Conservation (phyloP, 2,113 vertebrate genomes). For the Deroptyus accipitrinus region DNA sequence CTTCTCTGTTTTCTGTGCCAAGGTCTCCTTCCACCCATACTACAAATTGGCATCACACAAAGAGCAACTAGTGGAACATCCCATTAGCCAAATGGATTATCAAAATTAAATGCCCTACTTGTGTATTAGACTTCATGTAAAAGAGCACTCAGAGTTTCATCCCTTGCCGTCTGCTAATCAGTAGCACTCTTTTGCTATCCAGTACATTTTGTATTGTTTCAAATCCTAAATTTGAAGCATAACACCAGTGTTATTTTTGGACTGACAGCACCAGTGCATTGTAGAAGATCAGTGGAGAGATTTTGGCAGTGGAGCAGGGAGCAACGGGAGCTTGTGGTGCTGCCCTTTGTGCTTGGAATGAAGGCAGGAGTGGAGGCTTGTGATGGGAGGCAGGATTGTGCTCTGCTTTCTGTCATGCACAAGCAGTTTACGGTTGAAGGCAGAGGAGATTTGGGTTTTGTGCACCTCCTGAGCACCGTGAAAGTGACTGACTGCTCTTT, state of each 20-base stretch:
- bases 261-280: neutral
- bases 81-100: neutral
- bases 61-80: neutral
- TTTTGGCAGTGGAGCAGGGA: neutral
- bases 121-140: neutral
- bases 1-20: neutral
- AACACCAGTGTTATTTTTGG: conserved; percentile 15
- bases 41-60: neutral
- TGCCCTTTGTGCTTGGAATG: neutral
- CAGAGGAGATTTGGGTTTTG: neutral
- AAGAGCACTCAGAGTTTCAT: neutral
- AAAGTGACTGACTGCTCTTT: neutral
- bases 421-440: neutral
- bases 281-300: neutral
- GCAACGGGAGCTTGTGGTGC: neutral
- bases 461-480: neutral
- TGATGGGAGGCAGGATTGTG: neutral
- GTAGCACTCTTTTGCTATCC: neutral
- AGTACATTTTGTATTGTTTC: conserved; percentile 21
- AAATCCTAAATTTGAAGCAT: conserved; percentile 12
- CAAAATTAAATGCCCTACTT: neutral
- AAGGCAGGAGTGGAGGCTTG: neutral
- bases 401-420: neutral
- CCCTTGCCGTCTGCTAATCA: neutral
- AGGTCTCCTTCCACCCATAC: neutral